Evolutionary conservation across 2,888 invertebrate genomes (phyloP).

Genomic region (Hoplodrina ambigua): DNA sequence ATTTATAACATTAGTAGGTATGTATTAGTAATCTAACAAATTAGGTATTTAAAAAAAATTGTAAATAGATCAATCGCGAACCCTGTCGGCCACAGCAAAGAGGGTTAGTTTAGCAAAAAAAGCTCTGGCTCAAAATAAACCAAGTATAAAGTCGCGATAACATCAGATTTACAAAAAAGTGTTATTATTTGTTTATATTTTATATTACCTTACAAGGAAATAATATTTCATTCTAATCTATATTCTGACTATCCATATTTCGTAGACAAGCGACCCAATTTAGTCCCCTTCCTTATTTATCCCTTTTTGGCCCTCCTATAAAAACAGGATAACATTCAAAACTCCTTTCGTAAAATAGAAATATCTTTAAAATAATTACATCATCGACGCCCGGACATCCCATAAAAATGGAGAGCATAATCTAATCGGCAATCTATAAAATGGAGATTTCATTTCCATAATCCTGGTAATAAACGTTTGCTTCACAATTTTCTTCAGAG

Average conservation of each 20-base stretch:
- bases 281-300: conserved; percentile 5
- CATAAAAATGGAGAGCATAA: conserved; percentile 53
- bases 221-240: too few relatives aligned
- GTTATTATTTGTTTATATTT: too few relatives aligned
- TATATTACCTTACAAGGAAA: too few relatives aligned
- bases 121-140: too few relatives aligned
- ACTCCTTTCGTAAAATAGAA: conserved; percentile 25
- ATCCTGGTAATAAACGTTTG: conserved; percentile 57
- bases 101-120: too few relatives aligned
- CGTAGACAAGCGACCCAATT: neutral
- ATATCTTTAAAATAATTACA: conserved; percentile 52
- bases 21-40: too few relatives aligned
- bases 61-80: too few relatives aligned
- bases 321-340: conserved; percentile 29
- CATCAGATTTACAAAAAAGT: too few relatives aligned
- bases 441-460: conserved; percentile 62
- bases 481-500: conserved; percentile 50
- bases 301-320: neutral
- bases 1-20: too few relatives aligned
- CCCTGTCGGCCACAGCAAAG: too few relatives aligned
- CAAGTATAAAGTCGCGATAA: too few relatives aligned
- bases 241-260: neutral
- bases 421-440: conserved; percentile 62
- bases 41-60: too few relatives aligned
- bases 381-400: conserved; percentile 43